These are phyloP conservation scores for Meda fulgida DNA, from an alignment of 2,797 vertebrate species.

Conservation along the genomic window DNA sequence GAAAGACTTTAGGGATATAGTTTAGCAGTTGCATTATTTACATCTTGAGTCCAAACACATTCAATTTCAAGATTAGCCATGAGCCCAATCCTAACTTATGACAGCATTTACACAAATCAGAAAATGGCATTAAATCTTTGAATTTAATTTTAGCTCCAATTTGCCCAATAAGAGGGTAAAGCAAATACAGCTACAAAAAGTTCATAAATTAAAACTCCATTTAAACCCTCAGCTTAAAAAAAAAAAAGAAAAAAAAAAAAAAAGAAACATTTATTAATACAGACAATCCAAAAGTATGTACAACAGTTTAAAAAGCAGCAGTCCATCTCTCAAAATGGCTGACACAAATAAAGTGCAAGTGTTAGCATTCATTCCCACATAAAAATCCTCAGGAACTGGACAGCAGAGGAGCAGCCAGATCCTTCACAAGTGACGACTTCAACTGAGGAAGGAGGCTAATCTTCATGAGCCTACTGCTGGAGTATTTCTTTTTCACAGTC, in stretches of 20 bases:
- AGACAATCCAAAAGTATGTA: constrained; percentile 41
- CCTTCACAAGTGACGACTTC: constrained; percentile 71
- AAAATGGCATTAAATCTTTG: neutral
- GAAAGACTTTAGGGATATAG: neutral
- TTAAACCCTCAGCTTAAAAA: constrained; percentile 1
- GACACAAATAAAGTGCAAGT: constrained; percentile 70
- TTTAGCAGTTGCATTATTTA: neutral
- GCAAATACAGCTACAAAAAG: neutral
- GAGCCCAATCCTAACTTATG: neutral
- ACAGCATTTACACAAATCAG: neutral
- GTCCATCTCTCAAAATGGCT: constrained; percentile 46
- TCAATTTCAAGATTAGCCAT: neutral
- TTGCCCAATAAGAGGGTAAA: neutral
- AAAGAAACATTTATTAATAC: constrained; percentile 45
- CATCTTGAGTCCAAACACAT: too few species aligned
- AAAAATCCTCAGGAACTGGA: constrained; percentile 35
- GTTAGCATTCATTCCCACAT: neutral
- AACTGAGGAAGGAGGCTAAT: constrained; percentile 88
- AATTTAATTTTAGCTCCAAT: neutral
- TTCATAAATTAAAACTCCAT: neutral
- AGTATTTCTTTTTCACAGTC: constrained; percentile 91
- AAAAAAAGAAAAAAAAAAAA: neutral
- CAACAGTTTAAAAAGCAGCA: constrained; percentile 53
- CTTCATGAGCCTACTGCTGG: constrained; percentile 85
- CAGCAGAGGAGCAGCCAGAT: constrained; percentile 78